Conservation (phyloP, 2,888 invertebrate genomes). For the Rhagonycha lutea region DNA sequence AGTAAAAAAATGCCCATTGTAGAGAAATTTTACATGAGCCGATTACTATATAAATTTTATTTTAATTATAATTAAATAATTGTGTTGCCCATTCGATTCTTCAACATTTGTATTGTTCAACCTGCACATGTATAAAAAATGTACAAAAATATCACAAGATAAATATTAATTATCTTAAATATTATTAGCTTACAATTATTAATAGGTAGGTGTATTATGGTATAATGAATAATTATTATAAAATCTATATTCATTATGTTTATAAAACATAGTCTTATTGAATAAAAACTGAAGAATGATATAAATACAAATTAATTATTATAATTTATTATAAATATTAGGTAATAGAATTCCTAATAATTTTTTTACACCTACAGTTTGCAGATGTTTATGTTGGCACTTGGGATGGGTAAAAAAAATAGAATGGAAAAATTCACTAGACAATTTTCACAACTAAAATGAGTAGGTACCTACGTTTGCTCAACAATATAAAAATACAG, state of each 20-base stretch:
- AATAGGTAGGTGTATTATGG: background rate
- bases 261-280: conserved; percentile 17
- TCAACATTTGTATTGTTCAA: background rate
- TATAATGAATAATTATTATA: conserved; percentile 2
- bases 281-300: background rate
- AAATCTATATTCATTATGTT: conserved; percentile 22
- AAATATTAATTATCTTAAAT: conserved; percentile 21
- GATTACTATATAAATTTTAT: background rate
- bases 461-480: too few relatives aligned
- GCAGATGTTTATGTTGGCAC: background rate
- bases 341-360: background rate
- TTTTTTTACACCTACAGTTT: background rate
- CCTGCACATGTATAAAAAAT: conserved; percentile 12
- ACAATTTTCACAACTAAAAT: background rate
- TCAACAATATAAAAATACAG: too few relatives aligned
- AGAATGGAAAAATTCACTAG: too few relatives aligned
- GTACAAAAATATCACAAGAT: conserved; percentile 27
- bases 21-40: background rate
- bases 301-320: background rate
- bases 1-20: background rate
- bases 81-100: background rate
- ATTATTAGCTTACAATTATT: conserved; percentile 10
- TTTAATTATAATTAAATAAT: background rate
- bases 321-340: background rate
- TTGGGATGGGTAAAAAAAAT: too few relatives aligned